Base-by-base conservation (phyloP, 2,888 invertebrate species). In the Coecobrya sp. region DNA sequence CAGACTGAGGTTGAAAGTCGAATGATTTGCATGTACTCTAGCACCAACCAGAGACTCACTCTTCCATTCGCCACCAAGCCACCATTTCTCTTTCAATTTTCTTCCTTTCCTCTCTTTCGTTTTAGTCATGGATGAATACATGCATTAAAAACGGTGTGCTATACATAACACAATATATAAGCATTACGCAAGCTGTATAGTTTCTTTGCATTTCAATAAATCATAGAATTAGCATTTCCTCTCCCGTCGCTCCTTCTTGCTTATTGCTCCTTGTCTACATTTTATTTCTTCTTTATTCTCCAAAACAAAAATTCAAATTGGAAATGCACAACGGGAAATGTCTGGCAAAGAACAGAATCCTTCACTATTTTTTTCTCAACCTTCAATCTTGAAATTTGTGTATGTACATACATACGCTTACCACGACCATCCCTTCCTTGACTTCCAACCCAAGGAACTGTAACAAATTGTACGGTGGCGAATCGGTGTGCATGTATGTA, bases 171-270 rank as follows among this genome's bases (percentile, higher is more conserved):
- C 22, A 27, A 82, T 79, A 79, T 82, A 25, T 81, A 5, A 16
- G 42, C 65, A 84, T 36, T 36, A 36, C 16, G 30, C 68, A 45
- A 22, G 22, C 13, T 4, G 3, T 36, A 36, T 36, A 36, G 49
- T 55, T 68, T 70, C 86, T 27, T 81, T 81, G 49, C 36, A 73
- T 76, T 76, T 68, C 49, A 42, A 68, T 86, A 81, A 62, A 91
- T 86, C 86, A 86, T 81, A 36, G 79, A 73, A 90, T 90, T 90
- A 85, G 85, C 90, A 90, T 85, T 85, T 89, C 73, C 45, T 19
- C 59, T 59, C 22, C 25, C 27, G 22, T 25, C 49, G 49, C 36
- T 52, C 52, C 1, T 52, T 16, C 10, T 52, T 16, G 16, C 52
- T 52, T 73, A 30, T n/a, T 36, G 10, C 22, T 76, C 36, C 1